Evolutionary conservation across 2,888 invertebrate species (phyloP).

Genomic region (Melitaea athalia): DNA sequence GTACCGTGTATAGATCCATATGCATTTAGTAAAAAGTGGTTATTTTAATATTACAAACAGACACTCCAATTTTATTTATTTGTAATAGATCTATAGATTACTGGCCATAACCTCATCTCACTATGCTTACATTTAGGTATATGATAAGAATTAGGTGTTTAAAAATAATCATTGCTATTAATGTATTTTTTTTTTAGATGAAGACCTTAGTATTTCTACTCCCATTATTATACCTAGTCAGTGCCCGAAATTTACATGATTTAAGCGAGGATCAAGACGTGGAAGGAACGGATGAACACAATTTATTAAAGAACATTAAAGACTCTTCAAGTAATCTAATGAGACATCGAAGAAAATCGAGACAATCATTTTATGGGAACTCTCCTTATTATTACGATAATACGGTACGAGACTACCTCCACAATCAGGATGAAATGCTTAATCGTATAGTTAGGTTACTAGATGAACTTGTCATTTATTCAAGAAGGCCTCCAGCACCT

Average conservation of each 20-base stretch:
- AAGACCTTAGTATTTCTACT: slow-evolving; percentile 51
- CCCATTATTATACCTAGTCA: slow-evolving; percentile 52
- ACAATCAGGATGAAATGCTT: slow-evolving; percentile 54
- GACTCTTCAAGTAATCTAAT: slow-evolving; percentile 43
- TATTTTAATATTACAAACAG: too few species aligned
- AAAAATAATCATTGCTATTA: slow-evolving; percentile 8
- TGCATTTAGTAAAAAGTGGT: too few species aligned
- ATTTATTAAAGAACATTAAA: slow-evolving; percentile 40
- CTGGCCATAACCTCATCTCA: too few species aligned
- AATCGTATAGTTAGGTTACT: slow-evolving; percentile 58
- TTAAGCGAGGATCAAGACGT: slow-evolving; percentile 42
- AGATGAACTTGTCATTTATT: slow-evolving; percentile 58
- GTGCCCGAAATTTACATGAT: slow-evolving; percentile 47
- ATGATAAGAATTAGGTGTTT: background rate
- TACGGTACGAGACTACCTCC: slow-evolving; percentile 49
- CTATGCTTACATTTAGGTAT: too few species aligned
- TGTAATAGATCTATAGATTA: too few species aligned
- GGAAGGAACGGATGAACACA: slow-evolving; percentile 45
- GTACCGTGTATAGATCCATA: too few species aligned
- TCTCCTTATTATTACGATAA: slow-evolving; percentile 53
- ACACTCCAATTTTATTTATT: too few species aligned
- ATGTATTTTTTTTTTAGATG: slow-evolving; percentile 59
- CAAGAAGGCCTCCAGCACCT: slow-evolving; percentile 52
- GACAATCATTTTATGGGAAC: slow-evolving; percentile 59
- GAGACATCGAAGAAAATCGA: slow-evolving; percentile 58